Percentiles rank a stretch among this genome's conserved stretches.
Conservation (phyloP, 2,888 invertebrate species). For the Nephrotoma guestfalica region DNA sequence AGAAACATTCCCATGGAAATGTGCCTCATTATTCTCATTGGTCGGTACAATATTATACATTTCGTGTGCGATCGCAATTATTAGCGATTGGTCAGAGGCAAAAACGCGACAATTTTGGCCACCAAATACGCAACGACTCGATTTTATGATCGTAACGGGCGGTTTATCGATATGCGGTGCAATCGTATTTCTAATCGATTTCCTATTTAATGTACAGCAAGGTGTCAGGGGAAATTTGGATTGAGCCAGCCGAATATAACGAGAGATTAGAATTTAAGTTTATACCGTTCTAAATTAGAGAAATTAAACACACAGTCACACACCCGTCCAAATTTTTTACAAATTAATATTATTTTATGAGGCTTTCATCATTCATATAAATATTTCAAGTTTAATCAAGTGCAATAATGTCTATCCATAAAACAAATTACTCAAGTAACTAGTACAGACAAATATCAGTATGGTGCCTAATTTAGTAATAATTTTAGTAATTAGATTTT, state of each 20-base stretch:
- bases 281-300: neutral
- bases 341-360: neutral
- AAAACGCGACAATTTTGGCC: conserved; percentile 32
- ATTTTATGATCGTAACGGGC: neutral
- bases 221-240: conserved; percentile 28
- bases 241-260: conserved; percentile 13
- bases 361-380: neutral
- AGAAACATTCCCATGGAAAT: conserved; percentile 31
- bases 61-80: conserved; percentile 23
- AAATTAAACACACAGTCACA: neutral
- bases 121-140: conserved; percentile 28
- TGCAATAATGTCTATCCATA: neutral
- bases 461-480: neutral
- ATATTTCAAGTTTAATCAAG: neutral
- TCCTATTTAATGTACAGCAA: conserved; percentile 25
- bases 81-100: conserved; percentile 29
- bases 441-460: neutral
- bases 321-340: neutral
- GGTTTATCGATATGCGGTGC: conserved; percentile 13
- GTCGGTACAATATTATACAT: conserved; percentile 25
- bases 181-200: conserved; percentile 25
- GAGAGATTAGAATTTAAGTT: neutral
- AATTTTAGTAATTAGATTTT: neutral
- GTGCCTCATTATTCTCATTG: conserved; percentile 25
- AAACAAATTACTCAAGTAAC: neutral